Percentiles rank a stretch among this genome's conserved stretches.
These are phyloP conservation scores for Hyles vespertilio DNA, from an alignment of 1,140 invertebrate species.

Conservation along the genomic window DNA sequence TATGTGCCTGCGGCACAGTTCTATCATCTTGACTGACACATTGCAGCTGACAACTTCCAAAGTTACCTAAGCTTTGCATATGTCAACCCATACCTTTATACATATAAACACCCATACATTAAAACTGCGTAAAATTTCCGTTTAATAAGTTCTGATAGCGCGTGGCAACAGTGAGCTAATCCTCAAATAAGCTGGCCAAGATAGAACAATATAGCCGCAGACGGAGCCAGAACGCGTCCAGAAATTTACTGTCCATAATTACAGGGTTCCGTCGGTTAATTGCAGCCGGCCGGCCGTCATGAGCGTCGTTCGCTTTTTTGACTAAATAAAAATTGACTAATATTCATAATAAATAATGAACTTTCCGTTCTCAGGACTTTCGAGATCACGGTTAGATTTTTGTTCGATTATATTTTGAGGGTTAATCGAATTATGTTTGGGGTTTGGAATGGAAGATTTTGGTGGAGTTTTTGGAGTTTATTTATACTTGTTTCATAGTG, in stretches of 20 bases:
- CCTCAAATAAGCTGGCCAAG: conserved; percentile 35
- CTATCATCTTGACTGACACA: too few relatives aligned
- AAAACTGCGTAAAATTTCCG: conserved; percentile 1
- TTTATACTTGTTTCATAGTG: too few relatives aligned
- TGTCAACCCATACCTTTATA: too few relatives aligned
- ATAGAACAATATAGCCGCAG: conserved; percentile 62
- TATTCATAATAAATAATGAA: conserved; percentile 76
- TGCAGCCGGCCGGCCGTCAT: conserved; percentile 55
- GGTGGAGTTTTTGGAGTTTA: too few relatives aligned
- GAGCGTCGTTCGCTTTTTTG: conserved; percentile 59
- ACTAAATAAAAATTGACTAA: conserved; percentile 76
- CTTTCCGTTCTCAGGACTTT: conserved; percentile 53
- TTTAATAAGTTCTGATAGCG: too few relatives aligned
- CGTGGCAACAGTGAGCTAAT: conserved; percentile 41
- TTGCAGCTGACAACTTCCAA: too few relatives aligned
- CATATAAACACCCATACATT: too few relatives aligned
- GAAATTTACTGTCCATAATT: conserved; percentile 77
- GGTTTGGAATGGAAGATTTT: too few relatives aligned
- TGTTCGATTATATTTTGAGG: conserved; percentile 49
- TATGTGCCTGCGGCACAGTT: too few relatives aligned
- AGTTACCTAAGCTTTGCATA: too few relatives aligned
- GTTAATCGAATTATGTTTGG: conserved; percentile 35
- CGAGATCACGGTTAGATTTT: conserved; percentile 54
- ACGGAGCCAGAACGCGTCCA: conserved; percentile 53
- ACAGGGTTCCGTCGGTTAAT: conserved; percentile 74